Base-by-base conservation (phyloP, 2,888 invertebrate genomes). In the Subacronicta megacephala region DNA sequence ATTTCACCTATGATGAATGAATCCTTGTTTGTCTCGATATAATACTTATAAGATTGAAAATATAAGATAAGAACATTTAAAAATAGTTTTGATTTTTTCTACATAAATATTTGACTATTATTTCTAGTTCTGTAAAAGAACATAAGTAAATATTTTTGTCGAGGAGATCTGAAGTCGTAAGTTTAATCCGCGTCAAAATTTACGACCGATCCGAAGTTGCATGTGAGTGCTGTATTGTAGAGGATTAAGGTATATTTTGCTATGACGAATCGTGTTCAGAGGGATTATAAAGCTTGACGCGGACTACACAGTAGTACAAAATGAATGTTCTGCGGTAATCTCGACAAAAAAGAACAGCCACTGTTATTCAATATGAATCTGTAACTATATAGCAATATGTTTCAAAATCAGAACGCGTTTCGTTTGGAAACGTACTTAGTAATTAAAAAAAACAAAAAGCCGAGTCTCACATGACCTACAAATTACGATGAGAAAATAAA, bases 101-200 rank as follows among this genome's bases (percentile, higher is more conserved):
- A 23, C 2, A 17, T 45, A 62, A 26, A 26, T 29, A 42, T 45
- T 26, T 50, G n/a, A 4, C 13, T 44, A 47, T 40, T 33, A 44
- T 16, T 26, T 6, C 15, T 67, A 60, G 9, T 33, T 16, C 18
- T 18, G 10, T 15, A 33, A 26, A 10, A 10, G 15, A 26, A 26
- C 13, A 15, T 9, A 13, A 7, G 13, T 20, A 41, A 15, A 3
- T 15, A 15, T 26, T 31, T 41, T 16, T 42, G 49, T 40, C n/a
- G 26, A 49, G 35, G 51, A 69, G 61, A 62, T 73, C 58, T 15
- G n/a, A 50, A 42, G 54, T 35, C 43, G 33, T 45, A 29, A 33
- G 17, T 31, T 31, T n/a, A n/a, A 31, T 31, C n/a, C 31, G 31
- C 31, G 31, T n/a, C n/a, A n/a, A 31, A 31, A 7, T 31, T 31